Evolutionary conservation across 2,113 vertebrate genomes (phyloP).

Genomic region (Triplophysa dalaica): DNA sequence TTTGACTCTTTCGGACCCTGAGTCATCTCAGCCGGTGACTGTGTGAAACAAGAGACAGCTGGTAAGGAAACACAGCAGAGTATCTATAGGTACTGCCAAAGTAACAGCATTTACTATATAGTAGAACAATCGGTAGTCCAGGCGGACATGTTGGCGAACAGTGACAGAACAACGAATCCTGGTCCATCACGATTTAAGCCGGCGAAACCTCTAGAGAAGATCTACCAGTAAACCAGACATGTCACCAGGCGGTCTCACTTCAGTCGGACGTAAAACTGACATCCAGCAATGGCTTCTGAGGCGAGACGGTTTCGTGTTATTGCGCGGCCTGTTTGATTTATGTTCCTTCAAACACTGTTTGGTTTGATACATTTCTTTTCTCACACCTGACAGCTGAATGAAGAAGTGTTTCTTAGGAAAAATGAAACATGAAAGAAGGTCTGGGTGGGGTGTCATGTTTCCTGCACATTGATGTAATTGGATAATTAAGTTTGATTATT

Average conservation of each 20-base stretch:
- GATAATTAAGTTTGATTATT: slow-evolving; percentile 37
- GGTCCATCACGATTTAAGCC: slow-evolving; percentile 41
- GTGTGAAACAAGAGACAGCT: background rate
- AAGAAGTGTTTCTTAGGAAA: background rate
- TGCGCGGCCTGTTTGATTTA: slow-evolving; percentile 43
- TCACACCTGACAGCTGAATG: slow-evolving; percentile 36
- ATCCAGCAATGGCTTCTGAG: slow-evolving; percentile 30
- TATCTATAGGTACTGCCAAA: background rate
- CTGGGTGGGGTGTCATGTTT: slow-evolving; percentile 13
- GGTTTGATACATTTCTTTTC: slow-evolving; percentile 39
- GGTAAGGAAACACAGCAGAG: background rate
- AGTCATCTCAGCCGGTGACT: slow-evolving; percentile 36
- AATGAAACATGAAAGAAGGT: background rate
- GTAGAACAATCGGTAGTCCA: background rate
- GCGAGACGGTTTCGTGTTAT: slow-evolving; percentile 37
- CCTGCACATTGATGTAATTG: slow-evolving; percentile 7
- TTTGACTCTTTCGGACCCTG: slow-evolving; percentile 42
- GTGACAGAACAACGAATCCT: slow-evolving; percentile 46
- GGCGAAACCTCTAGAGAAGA: slow-evolving; percentile 29
- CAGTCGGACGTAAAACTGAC: slow-evolving; percentile 39
- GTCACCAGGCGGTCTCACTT: slow-evolving; percentile 37
- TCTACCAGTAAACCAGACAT: slow-evolving; percentile 41
- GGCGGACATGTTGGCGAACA: background rate
- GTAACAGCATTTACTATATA: background rate
- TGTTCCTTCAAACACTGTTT: slow-evolving; percentile 44